Evolutionary conservation across 2,797 vertebrate species (phyloP), one percentile per base, ranked within the genome.

Genomic region (Natrix natrix): DNA sequence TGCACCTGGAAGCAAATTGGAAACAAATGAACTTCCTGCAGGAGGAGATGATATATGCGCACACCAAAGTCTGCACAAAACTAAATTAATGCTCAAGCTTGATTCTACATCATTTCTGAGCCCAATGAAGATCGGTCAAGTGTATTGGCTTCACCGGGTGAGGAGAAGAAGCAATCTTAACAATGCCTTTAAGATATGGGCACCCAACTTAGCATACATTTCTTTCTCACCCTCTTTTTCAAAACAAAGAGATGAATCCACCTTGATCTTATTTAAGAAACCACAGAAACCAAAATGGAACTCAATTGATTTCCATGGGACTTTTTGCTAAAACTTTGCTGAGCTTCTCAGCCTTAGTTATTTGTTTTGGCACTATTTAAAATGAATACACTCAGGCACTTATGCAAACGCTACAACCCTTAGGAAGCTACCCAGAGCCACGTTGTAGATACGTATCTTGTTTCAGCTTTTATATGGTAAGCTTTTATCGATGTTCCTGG

Each of bases 401-500:
- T 22, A 43, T 87, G 66, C 32, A 0, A 5, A 20, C 8, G 86
- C 0, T 59, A 92, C 26, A 63, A 16, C 0, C 91, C 94, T 63
- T 91, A 86, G 28, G 16, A 13, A 48, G 87, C 90, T 93, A 43
- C 2, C 86, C 5, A 1, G 32, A 83, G 43, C 66, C 7, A 4
- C 48, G 78, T 1, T 0, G 89, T 57, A 0, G 0, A 94, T 93
- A 52, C 94, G 74, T 63, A 92, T 92, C 60, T 59, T 91, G n/a
- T 57, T 93, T 88, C 90, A 94, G 24, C 94, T 96, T 94, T 96
- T 63, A 94, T 83, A 48, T 95, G 91, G 63, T 95, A 95, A 95
- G 78, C 87, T 93, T 94, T 93, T 93, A 96, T 93, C 94, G 94
- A 93, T 59, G 90, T 95, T 95, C 96, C 94, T 88, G 93, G 69